Base-by-base conservation (phyloP, 1,140 invertebrate genomes). In the Schmidtea mediterranea region DNA sequence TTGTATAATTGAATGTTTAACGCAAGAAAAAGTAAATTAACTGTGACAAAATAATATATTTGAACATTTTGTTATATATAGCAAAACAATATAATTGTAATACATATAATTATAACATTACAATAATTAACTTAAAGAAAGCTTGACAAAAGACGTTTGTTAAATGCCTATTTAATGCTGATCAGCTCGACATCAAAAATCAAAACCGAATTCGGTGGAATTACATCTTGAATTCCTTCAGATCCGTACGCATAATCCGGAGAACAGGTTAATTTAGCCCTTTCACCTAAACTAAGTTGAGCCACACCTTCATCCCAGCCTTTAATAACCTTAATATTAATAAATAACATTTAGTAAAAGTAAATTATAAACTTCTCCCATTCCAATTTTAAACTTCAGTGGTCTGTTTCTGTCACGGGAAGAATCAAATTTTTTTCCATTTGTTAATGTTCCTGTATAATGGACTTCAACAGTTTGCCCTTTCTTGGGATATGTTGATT, bases 241-340 rank as follows among this genome's bases (percentile, higher is more conserved):
- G 71, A 70, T 1, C 87, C 87, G 62, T 95, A 97, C 5, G 80
- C 87, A 69, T 87, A 92, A 50, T 87, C 75, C 2, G 84, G 71
- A 52, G 74, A 74, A 68, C 83, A 89, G 1, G 75, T 82, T 13
- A 97, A 63, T 26, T 75, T 66, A 37, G 78, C 76, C 24, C 77
- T 63, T 67, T 95, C 87, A 0, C 82, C 81, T 56, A 77, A 78
- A 64, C 79, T 82, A 89, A 97, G 95, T 0, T 79, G 80, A 0
- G 79, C 76, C 3, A 95, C 76, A 46, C 82, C 87, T 53, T 82
- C 73, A 59, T 95, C 87, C 79, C 87, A 95, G 66, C 75, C 86
- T 71, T 83, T 83, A 50, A 97, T 89, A 1, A n/a, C n/a, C n/a
- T n/a, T n/a, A n/a, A n/a, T n/a, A n/a, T n/a, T n/a, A n/a, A n/a